phyloP scores from a whole-genome alignment of 2,797 vertebrate species.

The Thamnophis elegans region DNA sequence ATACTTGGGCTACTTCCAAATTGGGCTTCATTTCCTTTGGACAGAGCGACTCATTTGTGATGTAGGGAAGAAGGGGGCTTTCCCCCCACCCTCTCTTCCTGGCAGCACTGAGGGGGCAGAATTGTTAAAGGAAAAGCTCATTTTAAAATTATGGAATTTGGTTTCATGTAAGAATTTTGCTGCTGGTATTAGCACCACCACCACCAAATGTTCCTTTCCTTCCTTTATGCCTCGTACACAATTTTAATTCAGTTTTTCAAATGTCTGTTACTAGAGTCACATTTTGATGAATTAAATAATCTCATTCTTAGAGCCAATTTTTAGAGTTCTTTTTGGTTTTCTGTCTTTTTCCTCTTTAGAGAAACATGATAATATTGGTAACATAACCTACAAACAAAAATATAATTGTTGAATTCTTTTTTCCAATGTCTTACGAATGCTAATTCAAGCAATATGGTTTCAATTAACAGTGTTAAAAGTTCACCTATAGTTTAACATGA shows the following conservation, averaged over 20 bases:
- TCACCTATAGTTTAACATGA: neutral
- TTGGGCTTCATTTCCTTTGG: slow-evolving; percentile 26
- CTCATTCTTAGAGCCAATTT: neutral
- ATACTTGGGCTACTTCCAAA: slow-evolving; percentile 47
- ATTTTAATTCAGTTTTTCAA: neutral
- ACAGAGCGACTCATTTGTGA: slow-evolving; percentile 37
- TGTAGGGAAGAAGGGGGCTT: neutral
- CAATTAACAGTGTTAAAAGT: neutral
- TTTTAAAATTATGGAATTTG: neutral
- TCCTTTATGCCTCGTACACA: neutral
- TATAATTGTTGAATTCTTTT: neutral
- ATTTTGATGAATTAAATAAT: neutral
- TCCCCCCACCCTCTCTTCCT: neutral
- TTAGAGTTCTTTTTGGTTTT: neutral
- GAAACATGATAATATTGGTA: neutral
- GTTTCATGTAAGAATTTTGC: neutral
- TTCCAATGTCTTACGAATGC: neutral
- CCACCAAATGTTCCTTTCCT: neutral
- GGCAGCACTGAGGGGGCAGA: neutral
- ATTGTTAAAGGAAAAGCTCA: neutral
- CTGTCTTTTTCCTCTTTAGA: neutral
- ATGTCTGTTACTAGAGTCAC: no score
- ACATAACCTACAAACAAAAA: neutral
- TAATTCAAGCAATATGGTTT: neutral
- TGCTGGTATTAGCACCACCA: neutral